phyloP scores from a whole-genome alignment of 2,888 invertebrate genomes.

The Ophion ventricosus region DNA sequence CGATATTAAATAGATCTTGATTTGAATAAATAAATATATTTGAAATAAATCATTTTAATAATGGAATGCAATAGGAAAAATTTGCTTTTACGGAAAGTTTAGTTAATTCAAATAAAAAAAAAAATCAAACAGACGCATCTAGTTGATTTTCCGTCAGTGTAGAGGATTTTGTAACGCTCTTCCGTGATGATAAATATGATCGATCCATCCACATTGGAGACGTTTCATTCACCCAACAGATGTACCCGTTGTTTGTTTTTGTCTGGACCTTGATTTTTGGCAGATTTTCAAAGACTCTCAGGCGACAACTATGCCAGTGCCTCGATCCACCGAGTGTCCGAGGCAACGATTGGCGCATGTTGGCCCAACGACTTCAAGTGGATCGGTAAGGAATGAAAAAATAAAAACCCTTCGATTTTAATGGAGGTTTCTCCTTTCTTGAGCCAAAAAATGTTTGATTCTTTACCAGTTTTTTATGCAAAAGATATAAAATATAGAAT shows the following conservation, averaged over 20 bases:
- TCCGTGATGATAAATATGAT: neutral
- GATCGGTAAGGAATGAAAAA: constrained; percentile 85
- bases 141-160: too few relatives aligned
- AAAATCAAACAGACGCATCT: too few relatives aligned
- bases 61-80: too few relatives aligned
- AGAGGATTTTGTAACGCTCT: neutral
- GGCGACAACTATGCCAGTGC: constrained; percentile 90
- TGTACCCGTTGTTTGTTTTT: constrained; percentile 4
- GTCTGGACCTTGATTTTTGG: neutral
- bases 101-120: too few relatives aligned
- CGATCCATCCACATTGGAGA: neutral
- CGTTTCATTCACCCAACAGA: neutral
- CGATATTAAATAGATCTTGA: too few relatives aligned
- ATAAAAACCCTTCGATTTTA: constrained; percentile 33
- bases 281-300: constrained; percentile 83
- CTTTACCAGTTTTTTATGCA: too few relatives aligned
- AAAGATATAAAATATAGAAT: too few relatives aligned
- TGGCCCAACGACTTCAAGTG: constrained; percentile 94
- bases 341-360: constrained; percentile 96
- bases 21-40: too few relatives aligned
- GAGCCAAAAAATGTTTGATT: too few relatives aligned
- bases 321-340: constrained; percentile 93
- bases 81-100: too few relatives aligned
- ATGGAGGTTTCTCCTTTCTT: too few relatives aligned
- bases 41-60: too few relatives aligned